These are phyloP conservation scores for Vireo altiloquus DNA, from an alignment of 2,113 vertebrate genomes.

Conservation along the genomic window DNA sequence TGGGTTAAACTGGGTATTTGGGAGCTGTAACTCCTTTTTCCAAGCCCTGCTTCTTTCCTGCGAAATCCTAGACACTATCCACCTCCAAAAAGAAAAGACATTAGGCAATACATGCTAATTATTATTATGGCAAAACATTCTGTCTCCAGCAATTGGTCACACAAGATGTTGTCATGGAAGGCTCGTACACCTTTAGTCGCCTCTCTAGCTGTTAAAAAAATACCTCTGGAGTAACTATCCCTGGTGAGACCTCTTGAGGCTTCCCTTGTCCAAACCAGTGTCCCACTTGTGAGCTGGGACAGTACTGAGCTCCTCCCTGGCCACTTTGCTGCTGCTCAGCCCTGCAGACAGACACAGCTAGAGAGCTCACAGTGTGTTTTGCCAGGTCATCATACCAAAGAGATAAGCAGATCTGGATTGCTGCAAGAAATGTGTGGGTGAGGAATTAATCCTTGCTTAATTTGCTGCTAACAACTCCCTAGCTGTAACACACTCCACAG, in stretches of 20 bases:
- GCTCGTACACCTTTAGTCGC: neutral
- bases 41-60: neutral
- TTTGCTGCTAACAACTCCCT: neutral
- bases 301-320: neutral
- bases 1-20: neutral
- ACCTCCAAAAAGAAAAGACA: neutral
- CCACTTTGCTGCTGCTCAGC: neutral
- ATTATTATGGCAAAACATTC: neutral
- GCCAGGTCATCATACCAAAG: neutral
- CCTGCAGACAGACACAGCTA: neutral
- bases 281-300: neutral
- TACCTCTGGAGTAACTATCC: neutral
- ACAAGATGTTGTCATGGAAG: neutral
- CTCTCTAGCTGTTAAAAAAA: neutral
- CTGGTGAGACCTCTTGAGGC: neutral
- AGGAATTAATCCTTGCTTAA: neutral
- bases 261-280: neutral
- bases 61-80: neutral
- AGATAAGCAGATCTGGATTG: neutral
- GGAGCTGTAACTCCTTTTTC: neutral
- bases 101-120: neutral
- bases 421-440: neutral
- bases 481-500: neutral
- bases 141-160: neutral
- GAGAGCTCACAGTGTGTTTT: neutral